Evolutionary conservation across 2,797 vertebrate species (phyloP), one percentile per base, ranked within the genome.

Genomic region (Periophthalmus magnuspinnatus): DNA sequence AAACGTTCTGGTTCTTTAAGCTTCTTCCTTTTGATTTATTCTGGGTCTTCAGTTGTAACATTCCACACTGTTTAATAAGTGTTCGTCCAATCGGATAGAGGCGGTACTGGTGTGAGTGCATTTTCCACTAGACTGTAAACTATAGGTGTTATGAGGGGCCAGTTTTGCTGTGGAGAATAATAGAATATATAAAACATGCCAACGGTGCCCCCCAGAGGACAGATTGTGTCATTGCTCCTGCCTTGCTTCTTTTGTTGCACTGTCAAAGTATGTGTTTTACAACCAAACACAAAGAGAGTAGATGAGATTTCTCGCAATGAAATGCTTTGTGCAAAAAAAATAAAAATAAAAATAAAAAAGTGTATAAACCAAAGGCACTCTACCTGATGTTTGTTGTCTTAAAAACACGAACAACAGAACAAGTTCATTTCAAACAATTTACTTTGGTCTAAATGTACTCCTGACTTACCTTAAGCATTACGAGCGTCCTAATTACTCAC

Each of bases 191-290:
- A 78, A 71, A 71, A 79, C 72, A 77, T 80, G 88, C 73, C 75
- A 71, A 84, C 78, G 78, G 81, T 87, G 86, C 89, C 88, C 88
- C 85, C 91, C 90, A 75, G 85, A 88, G 91, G 82, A 67, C 72
- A 72, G 33, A 19, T 14, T 22, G 48, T 64, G 75, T 69, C 22
- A 87, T 70, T 90, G 80, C 86, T 62, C 70, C 74, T 57, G 48
- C 65, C 68, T 16, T 28, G 28, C 28, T 3, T 28, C 1, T 21
- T 1, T 61, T 67, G 68, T 57, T 80, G 75, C 16, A 13, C 8
- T 21, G 19, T 8, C 2, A 28, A 16, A 32, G 5, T 6, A 13
- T 21, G 8, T 55, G 52, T 24, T 55, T 8, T 5, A 11, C 3
- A 19, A n/a, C 47, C 11, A 50, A 10, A 21, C 50, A 11, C 28